Evolutionary conservation across 2,797 vertebrate species (phyloP), one percentile per base, ranked within the genome.

Genomic region (Podargus strigoides): DNA sequence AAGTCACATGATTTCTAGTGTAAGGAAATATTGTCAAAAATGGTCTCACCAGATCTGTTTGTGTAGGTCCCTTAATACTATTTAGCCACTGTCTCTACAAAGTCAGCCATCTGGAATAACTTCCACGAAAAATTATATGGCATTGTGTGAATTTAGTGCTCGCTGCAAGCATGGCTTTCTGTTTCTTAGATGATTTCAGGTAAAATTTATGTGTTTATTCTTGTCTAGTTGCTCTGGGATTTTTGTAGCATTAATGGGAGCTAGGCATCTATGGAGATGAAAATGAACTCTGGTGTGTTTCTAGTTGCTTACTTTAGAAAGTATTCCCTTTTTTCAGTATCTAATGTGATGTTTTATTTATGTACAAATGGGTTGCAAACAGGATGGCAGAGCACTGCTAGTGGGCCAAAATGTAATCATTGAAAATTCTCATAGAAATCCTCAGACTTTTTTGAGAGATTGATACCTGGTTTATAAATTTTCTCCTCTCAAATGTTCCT

Each of bases 231-330:
- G 42, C 41, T 69, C 47, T 86, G 52, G 82, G 44, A 94, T 90
- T 95, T 93, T 73, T 75, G 63, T 84, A 56, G 39, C 44, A 27
- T 80, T 96, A 92, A 59, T 94, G 36, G 67, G 47, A 93, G 39
- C 47, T 55, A 63, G 76, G 69, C 55, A 49, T 0, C 3, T 84
- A 80, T n/a, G 32, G 89, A 91, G 72, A 75, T 39, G 39, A 68
- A 93, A 92, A 85, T 92, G 39, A 96, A 69, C 58, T 93, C 81
- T 46, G n/a, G 24, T 92, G 36, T 74, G 49, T 74, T 94, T 89
- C 44, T 87, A 47, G 77, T 75, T 70, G 37, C 59, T 94, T 92
- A 79, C 62, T 88, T 82, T 72, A 46, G 63, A 79, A 88, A 84
- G 26, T 52, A 42, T 84, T 92, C 69, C 34, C 21, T 84, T 95